Conservation (phyloP, 1,140 invertebrate genomes). For the Calycopis cecrops region DNA sequence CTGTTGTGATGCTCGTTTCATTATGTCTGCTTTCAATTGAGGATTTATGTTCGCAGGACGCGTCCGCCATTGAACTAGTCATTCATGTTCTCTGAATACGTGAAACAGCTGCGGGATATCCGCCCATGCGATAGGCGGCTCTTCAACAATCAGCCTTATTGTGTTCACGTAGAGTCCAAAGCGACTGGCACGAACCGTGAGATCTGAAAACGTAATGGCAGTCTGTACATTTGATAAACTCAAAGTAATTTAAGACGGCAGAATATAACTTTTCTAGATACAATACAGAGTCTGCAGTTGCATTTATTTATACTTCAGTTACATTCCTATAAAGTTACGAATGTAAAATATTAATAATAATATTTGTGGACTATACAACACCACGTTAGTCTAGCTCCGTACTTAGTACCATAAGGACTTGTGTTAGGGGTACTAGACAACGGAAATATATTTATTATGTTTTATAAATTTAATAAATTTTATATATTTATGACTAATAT, state of each 20-base stretch:
- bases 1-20: background rate
- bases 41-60: constrained; percentile 9
- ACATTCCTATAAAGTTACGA: no score
- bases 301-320: background rate
- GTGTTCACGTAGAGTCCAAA: background rate
- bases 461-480: no score
- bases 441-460: no score
- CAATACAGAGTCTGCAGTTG: background rate
- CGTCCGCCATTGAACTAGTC: constrained; percentile 9
- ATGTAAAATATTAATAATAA: no score
- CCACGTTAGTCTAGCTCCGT: no score
- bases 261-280: constrained; percentile 12
- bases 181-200: background rate
- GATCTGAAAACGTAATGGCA: constrained; percentile 8
- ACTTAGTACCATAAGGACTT: no score
- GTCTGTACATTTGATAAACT: constrained; percentile 5
- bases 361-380: no score
- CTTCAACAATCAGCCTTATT: background rate
- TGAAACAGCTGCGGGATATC: constrained; percentile 10
- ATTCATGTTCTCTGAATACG: constrained; percentile 12
- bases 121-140: background rate
- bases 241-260: constrained; percentile 8
- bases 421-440: no score
- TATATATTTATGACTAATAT: no score
- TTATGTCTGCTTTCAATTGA: constrained; percentile 8